Conservation (phyloP, 1,140 invertebrate species). For the Nixonia krombeini region DNA sequence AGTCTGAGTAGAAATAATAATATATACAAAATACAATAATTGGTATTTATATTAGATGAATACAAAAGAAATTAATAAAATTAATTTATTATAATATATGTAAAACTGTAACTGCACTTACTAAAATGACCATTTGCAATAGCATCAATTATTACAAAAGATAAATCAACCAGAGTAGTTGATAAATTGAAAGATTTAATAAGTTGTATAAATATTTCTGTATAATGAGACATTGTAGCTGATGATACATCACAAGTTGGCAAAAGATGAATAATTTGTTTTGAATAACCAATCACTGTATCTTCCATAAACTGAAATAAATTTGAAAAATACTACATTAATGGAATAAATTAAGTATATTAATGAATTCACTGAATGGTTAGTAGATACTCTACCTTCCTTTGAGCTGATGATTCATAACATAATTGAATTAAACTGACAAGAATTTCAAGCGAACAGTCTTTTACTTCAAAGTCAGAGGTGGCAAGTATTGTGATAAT, state of each 20-base stretch:
- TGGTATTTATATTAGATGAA: background rate
- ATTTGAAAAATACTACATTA: constrained; percentile 14
- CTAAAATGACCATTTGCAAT: constrained; percentile 37
- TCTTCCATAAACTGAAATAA: constrained; percentile 41
- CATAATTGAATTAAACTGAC: constrained; percentile 47
- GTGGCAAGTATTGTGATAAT: constrained; percentile 43
- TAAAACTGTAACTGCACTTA: constrained; percentile 26
- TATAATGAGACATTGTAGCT: constrained; percentile 23
- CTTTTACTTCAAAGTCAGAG: constrained; percentile 50
- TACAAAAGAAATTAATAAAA: constrained; percentile 7
- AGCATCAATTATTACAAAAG: constrained; percentile 50
- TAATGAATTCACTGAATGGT: no score
- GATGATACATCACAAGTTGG: constrained; percentile 16
- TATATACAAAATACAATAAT: background rate
- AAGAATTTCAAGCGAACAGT: constrained; percentile 49
- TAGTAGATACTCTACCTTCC: constrained; percentile 23
- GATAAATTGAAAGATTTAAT: constrained; percentile 21
- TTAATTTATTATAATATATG: background rate
- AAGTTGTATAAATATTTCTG: constrained; percentile 29
- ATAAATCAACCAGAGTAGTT: constrained; percentile 37
- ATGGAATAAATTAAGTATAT: constrained; percentile 1
- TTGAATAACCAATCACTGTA: constrained; percentile 13
- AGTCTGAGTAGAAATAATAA: constrained; percentile 26
- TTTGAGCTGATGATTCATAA: constrained; percentile 22
- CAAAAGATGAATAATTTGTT: constrained; percentile 18